These are phyloP conservation scores for Oscheius onirici DNA, from an alignment of 2,888 invertebrate species.

Conservation along the genomic window DNA sequence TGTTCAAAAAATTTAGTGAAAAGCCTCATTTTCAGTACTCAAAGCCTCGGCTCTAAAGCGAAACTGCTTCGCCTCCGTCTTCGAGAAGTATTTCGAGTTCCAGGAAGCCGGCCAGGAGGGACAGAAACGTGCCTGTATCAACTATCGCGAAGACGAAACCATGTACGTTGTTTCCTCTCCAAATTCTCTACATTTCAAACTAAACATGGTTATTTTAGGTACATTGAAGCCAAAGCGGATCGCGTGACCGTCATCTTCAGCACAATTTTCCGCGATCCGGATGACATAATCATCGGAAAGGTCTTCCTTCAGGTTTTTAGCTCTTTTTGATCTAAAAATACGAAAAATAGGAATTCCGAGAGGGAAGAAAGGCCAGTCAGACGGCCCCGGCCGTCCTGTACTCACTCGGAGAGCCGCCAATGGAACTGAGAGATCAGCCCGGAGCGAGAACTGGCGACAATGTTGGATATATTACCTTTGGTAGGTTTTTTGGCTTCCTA, in stretches of 20 bases:
- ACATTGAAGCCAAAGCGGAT: slow-evolving; percentile 96
- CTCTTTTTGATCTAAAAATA: not conserved
- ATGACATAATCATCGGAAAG: slow-evolving; percentile 97
- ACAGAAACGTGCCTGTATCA: slow-evolving; percentile 93
- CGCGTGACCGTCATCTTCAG: slow-evolving; percentile 99
- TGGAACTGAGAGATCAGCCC: slow-evolving; percentile 84
- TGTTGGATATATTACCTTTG: slow-evolving; percentile 98
- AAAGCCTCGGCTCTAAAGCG: slow-evolving; percentile 93
- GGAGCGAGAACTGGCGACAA: slow-evolving; percentile 90
- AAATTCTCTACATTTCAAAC: not conserved
- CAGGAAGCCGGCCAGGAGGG: slow-evolving; percentile 86
- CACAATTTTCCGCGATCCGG: slow-evolving; percentile 96
- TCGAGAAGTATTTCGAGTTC: slow-evolving; percentile 98
- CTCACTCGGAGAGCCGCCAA: slow-evolving; percentile 91
- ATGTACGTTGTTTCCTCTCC: slow-evolving; percentile 79
- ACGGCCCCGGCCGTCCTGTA: slow-evolving; percentile 81
- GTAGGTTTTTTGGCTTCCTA: slow-evolving; percentile 75
- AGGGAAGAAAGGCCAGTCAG: slow-evolving; percentile 93
- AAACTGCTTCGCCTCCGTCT: slow-evolving; percentile 98
- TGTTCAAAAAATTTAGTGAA: too few species aligned
- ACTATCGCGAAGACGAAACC: slow-evolving; percentile 98
- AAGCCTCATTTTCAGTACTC: slow-evolving; percentile 77
- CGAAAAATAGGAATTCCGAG: slow-evolving; percentile 83
- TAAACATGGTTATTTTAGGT: slow-evolving; percentile 77
- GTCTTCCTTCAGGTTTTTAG: slow-evolving; percentile 95